phyloP scores from a whole-genome alignment of 2,888 invertebrate species.

The Drosophila incognita region DNA sequence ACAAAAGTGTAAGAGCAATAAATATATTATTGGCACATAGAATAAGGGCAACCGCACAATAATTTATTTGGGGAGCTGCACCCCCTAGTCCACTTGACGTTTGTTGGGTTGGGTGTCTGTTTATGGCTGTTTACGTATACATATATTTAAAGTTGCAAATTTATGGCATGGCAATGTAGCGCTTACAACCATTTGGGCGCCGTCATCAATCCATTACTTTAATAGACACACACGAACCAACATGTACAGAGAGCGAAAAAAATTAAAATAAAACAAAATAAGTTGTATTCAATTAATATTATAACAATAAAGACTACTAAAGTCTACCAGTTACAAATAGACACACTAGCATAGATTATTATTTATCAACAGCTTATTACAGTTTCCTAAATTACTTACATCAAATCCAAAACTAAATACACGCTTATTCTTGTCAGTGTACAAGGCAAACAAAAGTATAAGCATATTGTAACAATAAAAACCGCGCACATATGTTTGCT shows the following conservation, averaged over 20 bases:
- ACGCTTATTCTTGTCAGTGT: conserved; percentile 10
- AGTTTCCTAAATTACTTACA: not conserved
- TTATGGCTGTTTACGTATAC: conserved; percentile 21
- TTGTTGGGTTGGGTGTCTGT: conserved; percentile 29
- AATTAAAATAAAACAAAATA: not conserved
- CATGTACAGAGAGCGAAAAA: not conserved
- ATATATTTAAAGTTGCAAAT: conserved; percentile 39
- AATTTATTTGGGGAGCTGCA: conserved; percentile 17
- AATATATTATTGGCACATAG: conserved; percentile 6
- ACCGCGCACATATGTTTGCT: conserved; percentile 4
- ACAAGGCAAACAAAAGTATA: not conserved
- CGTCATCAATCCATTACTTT: not conserved
- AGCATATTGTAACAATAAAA: conserved; percentile 15
- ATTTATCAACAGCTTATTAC: not conserved
- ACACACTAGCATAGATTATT: not conserved
- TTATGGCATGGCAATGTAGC: conserved; percentile 40
- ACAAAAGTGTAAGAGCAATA: not conserved
- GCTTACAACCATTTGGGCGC: conserved; percentile 19
- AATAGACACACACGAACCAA: not conserved
- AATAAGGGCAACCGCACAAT: conserved; percentile 14
- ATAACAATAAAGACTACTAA: not conserved
- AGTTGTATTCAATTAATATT: not conserved
- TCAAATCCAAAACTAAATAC: not conserved
- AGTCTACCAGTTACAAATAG: not conserved
- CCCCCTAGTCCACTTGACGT: conserved; percentile 13